Conservation (phyloP, 2,113 vertebrate genomes). For the Xiphophorus maculatus region DNA sequence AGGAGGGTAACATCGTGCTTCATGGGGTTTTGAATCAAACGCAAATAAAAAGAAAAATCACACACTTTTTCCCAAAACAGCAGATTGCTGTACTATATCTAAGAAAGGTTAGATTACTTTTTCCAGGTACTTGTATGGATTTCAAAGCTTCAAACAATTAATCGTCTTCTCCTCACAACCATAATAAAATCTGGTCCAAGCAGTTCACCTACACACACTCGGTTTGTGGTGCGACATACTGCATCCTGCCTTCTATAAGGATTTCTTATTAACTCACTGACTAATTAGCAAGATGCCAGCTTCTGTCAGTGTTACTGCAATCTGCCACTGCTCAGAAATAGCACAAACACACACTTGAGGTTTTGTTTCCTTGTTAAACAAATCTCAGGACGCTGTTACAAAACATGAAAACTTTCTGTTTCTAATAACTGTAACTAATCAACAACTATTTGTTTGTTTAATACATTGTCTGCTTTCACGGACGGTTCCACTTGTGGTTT, state of each 20-base stretch:
- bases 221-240: neutral
- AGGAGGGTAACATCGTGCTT: no score
- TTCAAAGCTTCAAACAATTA: slow-evolving; percentile 8
- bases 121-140: neutral
- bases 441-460: neutral
- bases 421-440: neutral
- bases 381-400: slow-evolving; percentile 4
- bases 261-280: slow-evolving; percentile 26
- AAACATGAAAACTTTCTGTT: neutral
- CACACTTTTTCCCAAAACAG: no score
- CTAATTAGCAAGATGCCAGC: slow-evolving; percentile 40
- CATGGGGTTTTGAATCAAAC: no score
- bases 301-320: slow-evolving; percentile 23
- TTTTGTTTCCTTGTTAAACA: slow-evolving; percentile 11
- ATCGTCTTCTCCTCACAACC: neutral
- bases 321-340: slow-evolving; percentile 43
- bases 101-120: no score
- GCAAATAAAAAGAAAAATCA: no score
- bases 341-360: slow-evolving; percentile 2
- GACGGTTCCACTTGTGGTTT: neutral
- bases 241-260: slow-evolving; percentile 3
- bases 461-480: slow-evolving; percentile 9
- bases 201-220: neutral
- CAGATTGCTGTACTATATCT: no score
- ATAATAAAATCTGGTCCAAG: neutral